A percentile compares a stretch with the other conserved stretches of the same genome.
Conservation (phyloP, 2,888 invertebrate species). For the Cataglyphis albicans region DNA sequence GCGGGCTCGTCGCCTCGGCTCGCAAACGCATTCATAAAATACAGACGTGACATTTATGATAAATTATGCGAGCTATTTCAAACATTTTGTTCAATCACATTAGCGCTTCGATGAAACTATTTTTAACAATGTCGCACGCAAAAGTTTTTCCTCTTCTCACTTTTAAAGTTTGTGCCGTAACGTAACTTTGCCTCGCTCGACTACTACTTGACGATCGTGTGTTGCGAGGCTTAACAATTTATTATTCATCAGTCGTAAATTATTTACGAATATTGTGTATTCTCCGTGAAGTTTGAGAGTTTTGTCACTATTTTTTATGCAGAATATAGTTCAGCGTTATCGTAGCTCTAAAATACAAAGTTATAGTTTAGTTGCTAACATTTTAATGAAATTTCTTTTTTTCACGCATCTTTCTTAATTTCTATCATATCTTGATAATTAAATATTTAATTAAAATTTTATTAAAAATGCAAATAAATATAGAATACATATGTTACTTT, state of each 20-base stretch:
- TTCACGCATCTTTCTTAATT: background rate
- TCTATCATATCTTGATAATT: background rate
- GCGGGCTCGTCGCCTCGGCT: slow-evolving; percentile 34
- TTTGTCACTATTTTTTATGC: slow-evolving; percentile 13
- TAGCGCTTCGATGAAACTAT: slow-evolving; percentile 52
- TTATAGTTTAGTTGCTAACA: background rate
- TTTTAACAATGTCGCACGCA: slow-evolving; percentile 41
- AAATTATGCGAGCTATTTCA: slow-evolving; percentile 57
- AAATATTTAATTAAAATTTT: background rate
- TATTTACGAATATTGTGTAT: background rate
- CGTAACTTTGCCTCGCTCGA: slow-evolving; percentile 10
- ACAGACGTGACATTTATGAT: slow-evolving; percentile 68
- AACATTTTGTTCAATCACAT: slow-evolving; percentile 52
- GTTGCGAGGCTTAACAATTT: slow-evolving; percentile 18
- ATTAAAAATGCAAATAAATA: background rate
- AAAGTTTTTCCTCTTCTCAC: background rate
- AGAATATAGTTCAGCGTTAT: background rate
- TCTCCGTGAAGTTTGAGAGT: background rate
- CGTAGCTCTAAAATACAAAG: background rate
- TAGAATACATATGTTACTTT: background rate
- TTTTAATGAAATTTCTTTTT: background rate
- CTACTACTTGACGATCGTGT: background rate
- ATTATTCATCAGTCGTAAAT: slow-evolving; percentile 33
- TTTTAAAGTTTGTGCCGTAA: slow-evolving; percentile 10
- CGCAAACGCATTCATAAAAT: slow-evolving; percentile 62